phyloP scores from a whole-genome alignment of 2,113 vertebrate species.

The Crotalus tigris region DNA sequence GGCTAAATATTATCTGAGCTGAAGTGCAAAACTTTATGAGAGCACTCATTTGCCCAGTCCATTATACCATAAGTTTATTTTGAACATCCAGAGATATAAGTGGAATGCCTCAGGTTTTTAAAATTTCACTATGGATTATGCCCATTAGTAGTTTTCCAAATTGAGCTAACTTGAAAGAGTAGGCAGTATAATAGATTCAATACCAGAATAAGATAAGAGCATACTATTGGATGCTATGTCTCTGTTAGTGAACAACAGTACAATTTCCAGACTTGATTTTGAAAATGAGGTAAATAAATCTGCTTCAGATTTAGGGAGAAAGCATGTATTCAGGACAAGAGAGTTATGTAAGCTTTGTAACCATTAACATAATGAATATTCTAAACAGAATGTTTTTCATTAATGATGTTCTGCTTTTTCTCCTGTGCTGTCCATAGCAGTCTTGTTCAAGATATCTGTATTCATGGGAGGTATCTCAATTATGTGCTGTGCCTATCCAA shows the following conservation, averaged over 20 bases:
- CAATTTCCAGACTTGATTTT: neutral
- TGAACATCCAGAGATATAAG: neutral
- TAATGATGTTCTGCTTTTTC: neutral
- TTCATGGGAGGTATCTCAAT: neutral
- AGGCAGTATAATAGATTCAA: neutral
- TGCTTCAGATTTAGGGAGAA: neutral
- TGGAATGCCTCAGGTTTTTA: neutral
- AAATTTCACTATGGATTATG: neutral
- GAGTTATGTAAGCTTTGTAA: neutral
- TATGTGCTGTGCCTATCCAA: neutral
- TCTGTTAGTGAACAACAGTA: neutral
- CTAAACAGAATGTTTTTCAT: neutral
- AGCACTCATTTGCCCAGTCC: neutral
- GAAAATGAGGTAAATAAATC: neutral
- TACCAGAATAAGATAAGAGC: neutral
- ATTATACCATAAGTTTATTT: neutral
- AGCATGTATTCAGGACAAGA: neutral
- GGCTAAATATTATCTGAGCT: neutral
- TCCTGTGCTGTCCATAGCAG: neutral
- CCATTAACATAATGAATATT: conserved; percentile 15
- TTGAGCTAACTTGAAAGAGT: neutral
- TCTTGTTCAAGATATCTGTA: neutral
- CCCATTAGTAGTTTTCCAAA: neutral
- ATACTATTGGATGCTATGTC: neutral
- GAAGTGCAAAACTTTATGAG: neutral